Base-by-base conservation (phyloP, 1,140 invertebrate species). In the Bombus affinis region DNA sequence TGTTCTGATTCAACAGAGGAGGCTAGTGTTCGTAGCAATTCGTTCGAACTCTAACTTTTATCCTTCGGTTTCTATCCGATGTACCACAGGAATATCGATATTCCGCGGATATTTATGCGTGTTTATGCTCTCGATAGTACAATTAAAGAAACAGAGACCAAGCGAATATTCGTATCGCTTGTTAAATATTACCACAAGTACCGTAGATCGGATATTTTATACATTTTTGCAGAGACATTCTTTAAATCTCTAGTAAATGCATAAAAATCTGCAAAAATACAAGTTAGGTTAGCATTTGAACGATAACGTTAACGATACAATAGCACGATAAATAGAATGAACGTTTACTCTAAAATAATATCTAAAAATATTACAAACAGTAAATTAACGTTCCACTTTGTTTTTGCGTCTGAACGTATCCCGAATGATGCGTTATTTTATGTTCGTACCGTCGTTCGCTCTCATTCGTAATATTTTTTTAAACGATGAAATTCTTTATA, bases 401-500 rank as follows among this genome's bases (percentile, higher is more conserved):
- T 28, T 18, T 42, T 72, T 15, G 13, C 28, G n/a, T 25, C 25
- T 42, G 39, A 42, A 18, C 47, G 47, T 53, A 22, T 53, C 47
- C 18, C 47, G 32, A 53, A 53, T 2, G 47, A 53, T 2, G 18
- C 6, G 13, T 72, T n/a, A 13, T 13, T 28, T 2, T n/a, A 44
- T 3, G 15, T 13, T n/a, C 15, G 39, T 72, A 42, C 3, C 25
- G 9, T 42, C 12, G 12, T 9, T 42, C 25, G 22, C 1, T n/a
- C 28, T 1, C 59, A 4, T 13, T 62, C 10, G 3, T 8, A 13
- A 53, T 6, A 6, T 53, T n/a, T 13, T 25, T 35, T n/a, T 71
- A 15, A 57, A 80, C 13, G 8, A 57, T 0, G 15, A 47, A 32
- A 89, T 87, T 76, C 13, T 65, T 81, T 76, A 90, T 92, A 59